Percentiles rank a stretch among this genome's conserved stretches.
Conservation (phyloP, 1,140 invertebrate species). For the Diachasmimorpha longicaudata region DNA sequence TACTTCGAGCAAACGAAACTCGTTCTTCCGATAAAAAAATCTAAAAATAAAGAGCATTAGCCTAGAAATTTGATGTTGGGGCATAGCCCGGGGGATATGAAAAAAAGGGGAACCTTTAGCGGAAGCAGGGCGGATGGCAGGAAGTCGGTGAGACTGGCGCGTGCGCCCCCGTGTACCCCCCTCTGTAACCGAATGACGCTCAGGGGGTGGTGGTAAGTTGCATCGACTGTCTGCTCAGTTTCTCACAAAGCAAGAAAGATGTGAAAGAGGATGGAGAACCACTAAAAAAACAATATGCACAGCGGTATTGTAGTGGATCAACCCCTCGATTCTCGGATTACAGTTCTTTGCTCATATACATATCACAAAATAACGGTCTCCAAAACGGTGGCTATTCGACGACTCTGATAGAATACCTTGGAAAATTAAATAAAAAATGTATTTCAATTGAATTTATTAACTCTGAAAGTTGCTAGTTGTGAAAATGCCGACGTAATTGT, state of each 20-base stretch:
- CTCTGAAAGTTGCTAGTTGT: too few species aligned
- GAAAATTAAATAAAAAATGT: too few species aligned
- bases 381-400: background rate
- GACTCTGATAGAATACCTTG: too few species aligned
- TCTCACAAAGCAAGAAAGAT: constrained; percentile 49
- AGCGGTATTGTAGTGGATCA: constrained; percentile 14
- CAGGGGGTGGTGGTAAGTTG: background rate
- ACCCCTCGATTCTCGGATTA: background rate
- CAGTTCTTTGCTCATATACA: background rate
- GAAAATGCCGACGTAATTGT: too few species aligned
- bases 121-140: constrained; percentile 61
- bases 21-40: background rate
- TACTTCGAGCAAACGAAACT: too few species aligned
- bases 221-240: constrained; percentile 28
- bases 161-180: constrained; percentile 32
- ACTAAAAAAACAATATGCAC: constrained; percentile 6
- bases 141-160: constrained; percentile 61
- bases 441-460: too few species aligned
- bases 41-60: background rate
- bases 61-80: background rate
- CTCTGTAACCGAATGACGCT: background rate
- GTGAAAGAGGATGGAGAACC: background rate
- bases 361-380: constrained; percentile 2
- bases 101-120: constrained; percentile 39
- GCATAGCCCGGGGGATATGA: background rate